Evolutionary conservation across 2,113 vertebrate genomes (phyloP).

Genomic region (Bucco capensis): DNA sequence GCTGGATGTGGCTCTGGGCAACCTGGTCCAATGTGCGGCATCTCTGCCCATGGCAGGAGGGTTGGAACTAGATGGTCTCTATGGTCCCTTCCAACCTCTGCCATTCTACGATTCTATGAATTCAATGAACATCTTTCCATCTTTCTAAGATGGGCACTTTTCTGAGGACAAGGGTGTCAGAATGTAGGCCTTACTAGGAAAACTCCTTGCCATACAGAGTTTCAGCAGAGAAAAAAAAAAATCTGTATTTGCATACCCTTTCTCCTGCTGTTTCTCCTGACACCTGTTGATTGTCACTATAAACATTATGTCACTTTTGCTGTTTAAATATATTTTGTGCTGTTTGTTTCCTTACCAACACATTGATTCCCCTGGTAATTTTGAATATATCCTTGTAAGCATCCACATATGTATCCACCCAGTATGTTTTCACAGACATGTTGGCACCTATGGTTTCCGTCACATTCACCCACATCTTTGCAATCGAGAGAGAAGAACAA

Average conservation of each 20-base stretch:
- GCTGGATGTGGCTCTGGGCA: no score
- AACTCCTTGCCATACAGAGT: not conserved
- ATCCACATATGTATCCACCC: slow-evolving; percentile 83
- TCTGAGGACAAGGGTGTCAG: not conserved
- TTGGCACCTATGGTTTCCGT: slow-evolving; percentile 81
- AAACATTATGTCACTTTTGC: not conserved
- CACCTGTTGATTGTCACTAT: accelerated
- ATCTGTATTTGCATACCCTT: not conserved
- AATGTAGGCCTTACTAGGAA: not conserved
- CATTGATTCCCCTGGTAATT: slow-evolving; percentile 90
- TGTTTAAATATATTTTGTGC: not conserved
- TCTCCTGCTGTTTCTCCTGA: not conserved
- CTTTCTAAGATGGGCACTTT: not conserved
- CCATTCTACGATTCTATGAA: not conserved
- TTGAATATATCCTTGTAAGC: slow-evolving; percentile 83
- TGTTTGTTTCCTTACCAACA: slow-evolving; percentile 76
- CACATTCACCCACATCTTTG: slow-evolving; percentile 84
- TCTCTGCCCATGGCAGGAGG: no score
- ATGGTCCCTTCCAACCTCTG: no score
- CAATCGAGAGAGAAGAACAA: not conserved
- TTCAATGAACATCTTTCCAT: not conserved
- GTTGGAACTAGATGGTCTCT: no score
- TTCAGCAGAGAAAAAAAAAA: not conserved
- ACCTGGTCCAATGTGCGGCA: no score
- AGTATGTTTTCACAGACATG: slow-evolving; percentile 83